Evolutionary conservation across 2,797 vertebrate genomes (phyloP), one percentile per base, ranked within the genome.

Genomic region (Danio kyathit): DNA sequence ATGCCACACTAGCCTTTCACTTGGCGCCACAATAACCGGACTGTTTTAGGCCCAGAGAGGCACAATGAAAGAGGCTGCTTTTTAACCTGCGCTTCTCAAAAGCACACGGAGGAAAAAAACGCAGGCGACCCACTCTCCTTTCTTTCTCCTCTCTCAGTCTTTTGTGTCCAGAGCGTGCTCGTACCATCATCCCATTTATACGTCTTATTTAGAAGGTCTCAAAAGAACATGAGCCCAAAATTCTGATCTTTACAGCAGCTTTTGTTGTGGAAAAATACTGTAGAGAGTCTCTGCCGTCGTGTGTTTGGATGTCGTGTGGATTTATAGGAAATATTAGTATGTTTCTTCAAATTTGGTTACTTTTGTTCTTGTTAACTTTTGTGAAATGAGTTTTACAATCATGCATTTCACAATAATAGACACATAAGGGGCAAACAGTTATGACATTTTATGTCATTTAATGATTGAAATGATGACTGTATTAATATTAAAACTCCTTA

Each of bases 1-100:
- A 95, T 93, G 92, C 92, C 93, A 93, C 91, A 89, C 91, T 94
- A 94, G 91, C 92, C 92, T 93, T 94, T 94, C 85, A 88, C 87
- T 88, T 77, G 82, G 88, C 84, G 81, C 89, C 90, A 95, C 93
- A 94, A 94, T 94, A 88, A 90, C 81, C 85, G 88, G 92, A 90
- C 94, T 94, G 92, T 94, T 94, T 92, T 83, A 83, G 88, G 87
- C 88, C 89, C 67, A 17, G 88, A 87, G 86, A 88, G 87, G 60
- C 71, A 84, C 84, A 87, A 87, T 87, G 80, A 84, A 86, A 84
- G 83, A 83, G 90, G 87, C 88, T 92, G 92, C 92, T 92, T 94
- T 94, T 93, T 94, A 94, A 94, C 93, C 91, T 94, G 91, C 80
- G 85, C 87, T 85, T 92, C 89, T 93, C 88, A 93, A 94, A 94